Base-by-base conservation (phyloP, 2,888 invertebrate genomes). In the Gastracanthus pulcherrimus region DNA sequence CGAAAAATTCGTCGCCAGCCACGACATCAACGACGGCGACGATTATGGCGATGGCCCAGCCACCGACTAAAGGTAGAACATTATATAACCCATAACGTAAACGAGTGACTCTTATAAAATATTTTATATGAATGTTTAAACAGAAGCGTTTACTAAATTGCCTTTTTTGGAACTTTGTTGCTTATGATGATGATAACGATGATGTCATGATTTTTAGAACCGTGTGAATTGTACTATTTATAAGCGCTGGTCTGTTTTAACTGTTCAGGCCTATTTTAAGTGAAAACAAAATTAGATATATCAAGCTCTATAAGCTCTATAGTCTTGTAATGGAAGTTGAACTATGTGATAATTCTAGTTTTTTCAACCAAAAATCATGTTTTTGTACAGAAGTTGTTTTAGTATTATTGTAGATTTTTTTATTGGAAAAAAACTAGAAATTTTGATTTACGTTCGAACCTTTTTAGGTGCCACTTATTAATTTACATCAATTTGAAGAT, bases 1-100 rank as follows among this genome's bases (percentile, higher is more conserved):
- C 90, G 7, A 87, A 84, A 72, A 88, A 76, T 82, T 85, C 86
- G 36, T 76, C 85, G 19, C n/a, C 84, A 48, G 83, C 83, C 83
- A 83, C 86, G 26, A 84, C 87, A n/a, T 67, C 86, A 26, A 41
- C 62, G 1, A 23, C 69, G 5, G 11, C 76, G 48, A 41, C 67
- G 19, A 66, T 64, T 51, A n/a, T n/a, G n/a, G 82, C 85, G 26
- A 79, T 26, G 55, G 23, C 55, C 11, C 23, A 87, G 45, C 81
- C 87, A 67, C 48, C 86, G 75, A 72, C 89, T 86, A 90, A 90
- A 90, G 90, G 90, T 90, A 90, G 87, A 80, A 9, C 48, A 81
- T 80, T 48, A 64, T 80, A 51, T 82, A 69, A 76, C 26, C 67
- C 23, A 19, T 69, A 45, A 26, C 6, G n/a, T n/a, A n/a, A 77